phyloP scores from a whole-genome alignment of 1,140 invertebrate species.

The Pemphigus obesinymphae region DNA sequence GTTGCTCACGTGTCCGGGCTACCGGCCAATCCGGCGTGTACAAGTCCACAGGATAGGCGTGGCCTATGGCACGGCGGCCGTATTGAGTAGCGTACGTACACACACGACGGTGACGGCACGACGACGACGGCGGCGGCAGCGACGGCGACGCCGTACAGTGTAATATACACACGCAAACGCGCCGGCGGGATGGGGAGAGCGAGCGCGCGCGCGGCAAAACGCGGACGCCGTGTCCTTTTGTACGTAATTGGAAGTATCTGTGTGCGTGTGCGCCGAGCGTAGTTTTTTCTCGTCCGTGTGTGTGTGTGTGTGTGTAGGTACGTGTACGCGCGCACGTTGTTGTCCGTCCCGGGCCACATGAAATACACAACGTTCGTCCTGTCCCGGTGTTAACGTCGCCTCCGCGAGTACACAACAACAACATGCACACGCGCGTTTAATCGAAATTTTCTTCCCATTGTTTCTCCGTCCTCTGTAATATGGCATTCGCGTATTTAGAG shows the following conservation, averaged over 20 bases:
- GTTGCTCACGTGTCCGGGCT: constrained; percentile 39
- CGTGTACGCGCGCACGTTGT: background rate
- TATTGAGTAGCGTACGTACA: constrained; percentile 26
- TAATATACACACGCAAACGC: background rate
- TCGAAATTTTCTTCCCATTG: background rate
- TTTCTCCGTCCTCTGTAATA: background rate
- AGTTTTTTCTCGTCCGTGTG: background rate
- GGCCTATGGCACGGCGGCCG: background rate
- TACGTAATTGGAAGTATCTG: background rate
- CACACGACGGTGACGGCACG: background rate
- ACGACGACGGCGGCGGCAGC: background rate
- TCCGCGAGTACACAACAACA: background rate
- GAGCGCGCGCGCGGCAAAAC: constrained; percentile 5
- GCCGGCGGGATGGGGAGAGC: background rate
- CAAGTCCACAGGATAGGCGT: constrained; percentile 30
- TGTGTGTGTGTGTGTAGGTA: background rate
- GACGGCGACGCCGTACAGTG: background rate
- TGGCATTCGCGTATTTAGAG: background rate
- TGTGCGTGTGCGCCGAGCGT: background rate
- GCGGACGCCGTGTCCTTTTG: constrained; percentile 4
- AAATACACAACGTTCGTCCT: background rate
- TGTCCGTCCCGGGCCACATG: background rate
- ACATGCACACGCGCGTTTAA: background rate
- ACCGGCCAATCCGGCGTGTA: constrained; percentile 30
- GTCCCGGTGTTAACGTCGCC: background rate